Evolutionary conservation across 2,797 vertebrate species (phyloP).

Genomic region (Brachymystax lenok): DNA sequence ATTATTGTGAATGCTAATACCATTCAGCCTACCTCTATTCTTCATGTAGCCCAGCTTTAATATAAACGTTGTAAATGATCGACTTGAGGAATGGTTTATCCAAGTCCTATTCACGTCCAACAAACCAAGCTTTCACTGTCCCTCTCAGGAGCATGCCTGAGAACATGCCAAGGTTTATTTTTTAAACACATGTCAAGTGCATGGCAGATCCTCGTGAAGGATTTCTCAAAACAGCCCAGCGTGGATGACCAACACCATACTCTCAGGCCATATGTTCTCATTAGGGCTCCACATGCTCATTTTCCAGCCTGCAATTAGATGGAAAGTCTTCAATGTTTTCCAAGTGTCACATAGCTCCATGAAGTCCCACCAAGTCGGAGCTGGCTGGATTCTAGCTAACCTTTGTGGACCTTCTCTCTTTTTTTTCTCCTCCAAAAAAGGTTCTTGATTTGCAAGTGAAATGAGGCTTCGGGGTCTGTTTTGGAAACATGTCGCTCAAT

Average conservation of each 20-base stretch:
- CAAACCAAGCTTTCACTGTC: conserved; percentile 43
- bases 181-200: conserved; percentile 51
- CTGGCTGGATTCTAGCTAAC: conserved; percentile 53
- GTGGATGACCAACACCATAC: conserved; percentile 29
- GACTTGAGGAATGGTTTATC: too few relatives aligned
- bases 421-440: conserved; percentile 26
- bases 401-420: conserved; percentile 48
- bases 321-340: conserved; percentile 73
- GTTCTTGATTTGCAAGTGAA: conserved; percentile 73
- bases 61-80: too few relatives aligned
- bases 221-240: conserved; percentile 62
- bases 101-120: conserved; percentile 13
- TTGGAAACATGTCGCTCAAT: conserved; percentile 80
- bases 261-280: conserved; percentile 64
- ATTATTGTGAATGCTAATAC: too few relatives aligned
- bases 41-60: too few relatives aligned
- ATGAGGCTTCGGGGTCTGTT: conserved; percentile 62
- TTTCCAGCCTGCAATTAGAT: conserved; percentile 64
- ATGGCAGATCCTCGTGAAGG: conserved; percentile 62
- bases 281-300: conserved; percentile 56
- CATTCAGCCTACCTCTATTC: too few relatives aligned
- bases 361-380: conserved; percentile 61
- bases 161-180: conserved; percentile 60
- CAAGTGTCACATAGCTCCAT: conserved; percentile 65
- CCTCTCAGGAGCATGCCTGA: conserved; percentile 33